Evolutionary conservation across 2,888 invertebrate species (phyloP).

Genomic region (Leucophora obtusa): DNA sequence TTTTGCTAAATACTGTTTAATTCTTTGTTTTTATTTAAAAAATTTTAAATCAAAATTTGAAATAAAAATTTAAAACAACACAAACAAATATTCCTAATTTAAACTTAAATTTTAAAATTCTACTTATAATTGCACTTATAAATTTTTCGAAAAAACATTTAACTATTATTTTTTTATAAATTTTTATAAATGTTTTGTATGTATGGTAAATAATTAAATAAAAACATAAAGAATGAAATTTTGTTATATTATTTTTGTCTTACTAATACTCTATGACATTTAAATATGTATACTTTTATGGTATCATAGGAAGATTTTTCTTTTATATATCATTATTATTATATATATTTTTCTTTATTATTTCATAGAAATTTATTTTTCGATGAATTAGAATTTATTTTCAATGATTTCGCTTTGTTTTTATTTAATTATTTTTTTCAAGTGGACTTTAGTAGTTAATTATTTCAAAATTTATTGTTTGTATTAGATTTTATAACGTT

Average conservation of each 20-base stretch:
- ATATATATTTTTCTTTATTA: slow-evolving; percentile 20
- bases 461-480: slow-evolving; percentile 32
- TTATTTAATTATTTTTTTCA: slow-evolving; percentile 3
- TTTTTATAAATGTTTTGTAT: neutral
- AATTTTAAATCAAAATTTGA: neutral
- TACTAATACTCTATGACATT: slow-evolving; percentile 55
- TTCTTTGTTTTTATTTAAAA: neutral
- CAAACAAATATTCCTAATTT: slow-evolving; percentile 1
- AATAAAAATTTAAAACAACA: neutral
- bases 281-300: slow-evolving; percentile 43
- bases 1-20: slow-evolving; percentile 42
- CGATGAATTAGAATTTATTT: slow-evolving; percentile 52
- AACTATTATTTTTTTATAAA: slow-evolving; percentile 32
- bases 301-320: slow-evolving; percentile 60
- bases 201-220: slow-evolving; percentile 29
- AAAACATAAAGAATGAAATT: slow-evolving; percentile 14
- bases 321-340: slow-evolving; percentile 23
- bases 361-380: slow-evolving; percentile 62
- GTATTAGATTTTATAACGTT: slow-evolving; percentile 12
- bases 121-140: slow-evolving; percentile 64
- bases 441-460: slow-evolving; percentile 17
- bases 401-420: neutral
- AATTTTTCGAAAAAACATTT: slow-evolving; percentile 48
- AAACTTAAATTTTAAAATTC: slow-evolving; percentile 52
- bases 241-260: slow-evolving; percentile 20